A percentile compares a stretch with the other conserved stretches of the same genome.
These are phyloP conservation scores for Coelopa frigida DNA, from an alignment of 1,140 invertebrate species.

Conservation along the genomic window DNA sequence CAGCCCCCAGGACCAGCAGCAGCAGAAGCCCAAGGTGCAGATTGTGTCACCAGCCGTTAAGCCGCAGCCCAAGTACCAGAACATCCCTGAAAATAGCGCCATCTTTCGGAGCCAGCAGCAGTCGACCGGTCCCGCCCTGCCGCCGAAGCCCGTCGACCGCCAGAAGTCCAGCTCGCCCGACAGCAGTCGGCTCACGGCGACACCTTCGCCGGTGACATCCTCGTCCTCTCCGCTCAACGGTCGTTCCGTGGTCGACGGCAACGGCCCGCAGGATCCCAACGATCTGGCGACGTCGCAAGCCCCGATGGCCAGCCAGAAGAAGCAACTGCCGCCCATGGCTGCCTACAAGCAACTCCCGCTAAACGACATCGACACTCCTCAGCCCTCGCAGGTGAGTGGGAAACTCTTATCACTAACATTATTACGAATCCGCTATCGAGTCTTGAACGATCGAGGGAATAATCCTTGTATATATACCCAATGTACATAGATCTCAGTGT, in stretches of 20 bases:
- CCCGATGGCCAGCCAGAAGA: too few species aligned
- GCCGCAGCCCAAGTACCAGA: conserved; percentile 24
- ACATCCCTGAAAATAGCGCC: conserved; percentile 23
- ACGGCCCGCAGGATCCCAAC: too few species aligned
- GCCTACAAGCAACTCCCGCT: conserved; percentile 36
- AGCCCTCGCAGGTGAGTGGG: conserved; percentile 30
- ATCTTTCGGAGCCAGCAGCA: conserved; percentile 10
- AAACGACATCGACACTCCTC: conserved; percentile 27
- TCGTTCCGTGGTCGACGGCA: too few species aligned
- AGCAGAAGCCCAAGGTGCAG: conserved; percentile 16
- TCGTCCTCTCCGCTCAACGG: too few species aligned
- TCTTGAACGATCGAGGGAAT: too few species aligned
- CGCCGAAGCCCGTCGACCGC: conserved; percentile 12
- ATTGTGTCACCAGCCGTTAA: conserved; percentile 8
- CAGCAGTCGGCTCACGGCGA: not conserved
- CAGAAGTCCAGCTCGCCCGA: not conserved
- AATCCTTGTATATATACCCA: too few species aligned
- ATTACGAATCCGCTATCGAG: too few species aligned
- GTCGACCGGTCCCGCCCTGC: not conserved
- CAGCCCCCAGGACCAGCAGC: conserved; percentile 2
- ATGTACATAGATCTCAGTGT: too few species aligned
- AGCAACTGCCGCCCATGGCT: conserved; percentile 13
- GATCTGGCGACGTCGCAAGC: too few species aligned
- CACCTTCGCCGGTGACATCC: conserved; percentile 1
- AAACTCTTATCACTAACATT: too few species aligned